These are phyloP conservation scores for Gallinago paraguaiae DNA, from an alignment of 2,113 vertebrate genomes.

Conservation along the genomic window DNA sequence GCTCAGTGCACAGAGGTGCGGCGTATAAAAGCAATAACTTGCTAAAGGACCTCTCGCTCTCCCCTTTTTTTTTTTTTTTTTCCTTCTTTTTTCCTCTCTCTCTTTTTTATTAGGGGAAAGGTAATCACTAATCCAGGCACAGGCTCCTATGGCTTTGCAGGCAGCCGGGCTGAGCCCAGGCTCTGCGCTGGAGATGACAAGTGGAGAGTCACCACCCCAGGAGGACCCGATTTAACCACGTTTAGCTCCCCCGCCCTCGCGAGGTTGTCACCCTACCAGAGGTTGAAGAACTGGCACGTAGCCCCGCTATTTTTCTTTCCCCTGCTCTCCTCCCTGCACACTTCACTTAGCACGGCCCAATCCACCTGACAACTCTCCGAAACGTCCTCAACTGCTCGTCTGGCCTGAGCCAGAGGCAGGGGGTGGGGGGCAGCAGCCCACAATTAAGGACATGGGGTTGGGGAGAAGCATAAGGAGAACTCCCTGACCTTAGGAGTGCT, in stretches of 20 bases:
- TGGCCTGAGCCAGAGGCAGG: background rate
- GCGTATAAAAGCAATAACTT: conserved; percentile 42
- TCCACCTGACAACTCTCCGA: conserved; percentile 60
- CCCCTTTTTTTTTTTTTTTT: background rate
- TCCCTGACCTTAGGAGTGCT: background rate
- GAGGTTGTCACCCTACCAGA: conserved; percentile 59
- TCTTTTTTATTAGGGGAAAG: conserved; percentile 12
- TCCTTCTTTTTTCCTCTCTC: background rate
- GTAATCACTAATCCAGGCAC: conserved; percentile 10
- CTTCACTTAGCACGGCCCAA: conserved; percentile 68
- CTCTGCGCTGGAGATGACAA: conserved; percentile 3
- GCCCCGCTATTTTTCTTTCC: conserved; percentile 14
- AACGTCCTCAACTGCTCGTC: conserved; percentile 24
- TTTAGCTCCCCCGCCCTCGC: conserved; percentile 5
- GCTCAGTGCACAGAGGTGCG: conserved; percentile 53
- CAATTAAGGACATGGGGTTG: background rate
- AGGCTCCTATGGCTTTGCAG: background rate
- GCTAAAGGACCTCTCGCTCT: background rate
- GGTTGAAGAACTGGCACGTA: conserved; percentile 46
- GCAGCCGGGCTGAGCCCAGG: background rate
- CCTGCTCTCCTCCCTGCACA: conserved; percentile 43
- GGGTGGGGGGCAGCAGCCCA: background rate
- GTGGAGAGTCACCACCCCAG: background rate
- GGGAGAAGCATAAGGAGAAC: background rate
- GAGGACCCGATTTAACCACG: background rate